A percentile compares a stretch with the other conserved stretches of the same genome.
phyloP scores from a whole-genome alignment of 2,113 vertebrate species.

The Lophura nycthemera region DNA sequence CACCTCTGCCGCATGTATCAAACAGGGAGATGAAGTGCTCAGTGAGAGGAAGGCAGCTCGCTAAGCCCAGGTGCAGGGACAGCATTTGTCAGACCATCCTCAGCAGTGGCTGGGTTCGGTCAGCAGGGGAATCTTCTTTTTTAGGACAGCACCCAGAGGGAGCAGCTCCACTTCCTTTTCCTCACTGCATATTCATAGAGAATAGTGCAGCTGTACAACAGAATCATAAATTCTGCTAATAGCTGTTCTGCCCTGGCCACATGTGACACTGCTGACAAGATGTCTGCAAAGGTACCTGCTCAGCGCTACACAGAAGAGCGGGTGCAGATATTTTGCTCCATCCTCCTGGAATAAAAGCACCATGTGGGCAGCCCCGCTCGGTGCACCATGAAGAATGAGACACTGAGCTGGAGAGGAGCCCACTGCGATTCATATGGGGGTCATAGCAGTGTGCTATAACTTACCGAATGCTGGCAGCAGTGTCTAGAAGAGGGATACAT shows the following conservation, averaged over 20 bases:
- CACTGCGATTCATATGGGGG: not conserved
- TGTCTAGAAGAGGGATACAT: not conserved
- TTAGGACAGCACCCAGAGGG: slow-evolving; percentile 2
- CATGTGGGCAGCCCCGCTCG: not conserved
- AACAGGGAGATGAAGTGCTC: not conserved
- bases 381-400: not conserved
- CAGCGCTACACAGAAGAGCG: fast-evolving
- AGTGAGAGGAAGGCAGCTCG: not conserved
- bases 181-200: slow-evolving; percentile 39
- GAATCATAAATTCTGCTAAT: not conserved
- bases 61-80: not conserved
- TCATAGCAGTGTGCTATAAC: not conserved
- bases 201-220: not conserved
- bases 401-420: not conserved
- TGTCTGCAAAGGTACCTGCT: not conserved
- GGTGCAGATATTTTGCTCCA: not conserved
- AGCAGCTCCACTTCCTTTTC: slow-evolving; percentile 42
- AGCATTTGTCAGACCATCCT: slow-evolving; percentile 30
- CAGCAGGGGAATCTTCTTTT: slow-evolving; percentile 35
- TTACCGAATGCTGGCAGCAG: not conserved
- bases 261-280: not conserved
- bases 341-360: not conserved
- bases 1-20: not conserved
- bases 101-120: not conserved
- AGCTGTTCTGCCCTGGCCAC: not conserved